Evolutionary conservation across 2,797 vertebrate species (phyloP).

Genomic region (Orientallactaga sibirica): DNA sequence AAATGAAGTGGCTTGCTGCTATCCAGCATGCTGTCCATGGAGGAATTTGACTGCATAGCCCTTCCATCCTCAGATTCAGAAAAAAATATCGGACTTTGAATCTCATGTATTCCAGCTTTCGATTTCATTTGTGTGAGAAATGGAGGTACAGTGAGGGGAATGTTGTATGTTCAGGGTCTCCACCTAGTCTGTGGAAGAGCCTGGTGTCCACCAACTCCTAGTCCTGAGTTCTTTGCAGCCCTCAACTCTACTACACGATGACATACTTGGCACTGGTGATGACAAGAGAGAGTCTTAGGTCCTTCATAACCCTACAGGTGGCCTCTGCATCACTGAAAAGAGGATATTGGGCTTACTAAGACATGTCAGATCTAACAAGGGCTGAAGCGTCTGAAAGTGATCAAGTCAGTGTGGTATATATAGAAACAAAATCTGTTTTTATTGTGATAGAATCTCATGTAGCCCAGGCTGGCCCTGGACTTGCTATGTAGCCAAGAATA

Average conservation of each 20-base stretch:
- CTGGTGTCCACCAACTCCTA: not conserved
- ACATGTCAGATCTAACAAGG: conserved; percentile 54
- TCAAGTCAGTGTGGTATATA: conserved; percentile 13
- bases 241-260: not conserved
- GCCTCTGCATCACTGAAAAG: not conserved
- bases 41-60: not conserved
- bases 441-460: not conserved
- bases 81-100: conserved; percentile 43
- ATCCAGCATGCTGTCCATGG: not conserved
- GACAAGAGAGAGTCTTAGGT: not conserved
- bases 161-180: not conserved
- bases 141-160: conserved; percentile 18
- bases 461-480: not conserved
- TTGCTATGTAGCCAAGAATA: not conserved
- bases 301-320: not conserved
- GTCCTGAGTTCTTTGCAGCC: not conserved
- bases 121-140: conserved; percentile 47
- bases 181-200: not conserved
- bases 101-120: not conserved
- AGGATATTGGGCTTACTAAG: conserved; percentile 10
- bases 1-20: conserved; percentile 53
- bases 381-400: conserved; percentile 47
- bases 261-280: not conserved
- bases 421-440: not conserved
- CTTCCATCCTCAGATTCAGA: conserved; percentile 57